These are phyloP conservation scores for Botrylloides violaceus DNA, from an alignment of 23 tunicate genomes.

Conservation along the genomic window DNA sequence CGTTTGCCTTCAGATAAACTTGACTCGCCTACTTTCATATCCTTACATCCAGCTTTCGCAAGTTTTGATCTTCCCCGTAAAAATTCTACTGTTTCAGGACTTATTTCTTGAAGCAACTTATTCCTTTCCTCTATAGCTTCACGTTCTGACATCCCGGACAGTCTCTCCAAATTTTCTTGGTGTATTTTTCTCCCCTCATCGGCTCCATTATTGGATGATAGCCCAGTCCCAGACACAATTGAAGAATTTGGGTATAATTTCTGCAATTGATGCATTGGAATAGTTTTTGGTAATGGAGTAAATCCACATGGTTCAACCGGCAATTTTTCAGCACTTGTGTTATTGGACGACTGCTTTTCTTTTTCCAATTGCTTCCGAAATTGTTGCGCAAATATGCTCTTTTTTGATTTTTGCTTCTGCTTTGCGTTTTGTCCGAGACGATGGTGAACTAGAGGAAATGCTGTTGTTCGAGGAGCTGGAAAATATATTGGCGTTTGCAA, in stretches of 20 bases:
- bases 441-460: slow-evolving; percentile 12
- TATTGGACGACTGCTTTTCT: neutral
- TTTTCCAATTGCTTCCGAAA: neutral
- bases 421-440: neutral
- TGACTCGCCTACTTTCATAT: too few relatives aligned
- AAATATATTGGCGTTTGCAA: slow-evolving; percentile 17
- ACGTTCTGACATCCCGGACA: slow-evolving; percentile 30
- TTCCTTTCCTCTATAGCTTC: slow-evolving; percentile 40
- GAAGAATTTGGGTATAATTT: neutral
- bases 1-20: too few relatives aligned
- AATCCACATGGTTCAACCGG: neutral
- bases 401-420: neutral
- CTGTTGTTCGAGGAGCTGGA: slow-evolving; percentile 20
- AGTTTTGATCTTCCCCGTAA: slow-evolving; percentile 4
- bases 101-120: slow-evolving; percentile 23
- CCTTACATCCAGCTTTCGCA: too few relatives aligned
- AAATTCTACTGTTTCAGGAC: slow-evolving; percentile 33
- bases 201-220: neutral
- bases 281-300: neutral
- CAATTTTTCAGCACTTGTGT: neutral
- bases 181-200: slow-evolving; percentile 26
- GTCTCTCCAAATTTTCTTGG: slow-evolving; percentile 45
- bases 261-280: neutral
- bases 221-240: slow-evolving; percentile 28
- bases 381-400: slow-evolving; percentile 16